phyloP scores from a whole-genome alignment of 2,113 vertebrate species.

The Trogon surrucura region DNA sequence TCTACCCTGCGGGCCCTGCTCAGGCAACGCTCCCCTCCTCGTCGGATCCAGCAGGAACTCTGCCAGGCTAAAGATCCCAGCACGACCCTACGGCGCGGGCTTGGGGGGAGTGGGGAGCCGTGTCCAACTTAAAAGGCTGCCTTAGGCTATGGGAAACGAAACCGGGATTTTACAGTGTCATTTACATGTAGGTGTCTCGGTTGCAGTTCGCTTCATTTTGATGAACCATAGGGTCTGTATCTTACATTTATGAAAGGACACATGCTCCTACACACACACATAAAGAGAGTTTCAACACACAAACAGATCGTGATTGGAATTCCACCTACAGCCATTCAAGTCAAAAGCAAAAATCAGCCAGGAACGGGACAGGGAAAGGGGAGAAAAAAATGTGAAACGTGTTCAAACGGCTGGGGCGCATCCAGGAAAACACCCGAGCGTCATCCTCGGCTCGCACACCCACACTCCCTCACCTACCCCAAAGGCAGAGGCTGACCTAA shows the following conservation, averaged over 20 bases:
- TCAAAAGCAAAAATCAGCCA: not conserved
- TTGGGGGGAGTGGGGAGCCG: not conserved
- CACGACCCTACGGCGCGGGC: not conserved
- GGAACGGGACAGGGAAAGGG: not conserved
- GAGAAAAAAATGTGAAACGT: not conserved
- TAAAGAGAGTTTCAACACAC: not conserved
- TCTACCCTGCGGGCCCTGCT: not conserved
- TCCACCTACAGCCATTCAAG: not conserved
- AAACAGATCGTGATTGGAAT: not conserved
- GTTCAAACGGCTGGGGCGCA: not conserved
- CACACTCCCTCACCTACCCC: rapidly evolving
- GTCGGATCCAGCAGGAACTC: not conserved
- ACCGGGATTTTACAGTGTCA: not conserved
- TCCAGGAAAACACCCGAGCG: not conserved
- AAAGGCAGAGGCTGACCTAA: not conserved
- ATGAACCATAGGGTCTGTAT: not conserved
- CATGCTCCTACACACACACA: not conserved
- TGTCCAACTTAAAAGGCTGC: not conserved
- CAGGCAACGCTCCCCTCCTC: not conserved
- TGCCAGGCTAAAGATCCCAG: not conserved
- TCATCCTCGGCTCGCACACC: not conserved
- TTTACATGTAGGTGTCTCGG: not conserved
- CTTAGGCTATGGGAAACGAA: not conserved
- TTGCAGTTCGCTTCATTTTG: not conserved
- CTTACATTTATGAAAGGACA: not conserved